Evolutionary conservation across 2,113 vertebrate species (phyloP), one percentile per base, ranked within the genome.

Genomic region (Dendrocopos noguchii): DNA sequence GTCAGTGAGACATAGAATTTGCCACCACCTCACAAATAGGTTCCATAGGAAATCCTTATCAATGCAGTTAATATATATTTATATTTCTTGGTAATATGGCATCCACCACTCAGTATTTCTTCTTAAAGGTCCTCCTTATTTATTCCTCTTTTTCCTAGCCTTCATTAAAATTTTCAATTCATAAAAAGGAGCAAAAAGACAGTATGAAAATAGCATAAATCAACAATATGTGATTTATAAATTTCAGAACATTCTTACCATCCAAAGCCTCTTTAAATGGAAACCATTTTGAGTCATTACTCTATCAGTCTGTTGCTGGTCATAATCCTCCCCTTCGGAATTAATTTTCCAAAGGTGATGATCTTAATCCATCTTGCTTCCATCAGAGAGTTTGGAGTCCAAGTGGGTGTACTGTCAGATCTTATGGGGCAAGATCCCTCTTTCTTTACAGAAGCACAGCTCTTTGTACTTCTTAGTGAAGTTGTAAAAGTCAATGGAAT

Each of bases 171-270:
- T 70, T 11, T 34, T 5, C 22, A 39, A 56, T 60, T 80, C 13
- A 76, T 71, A 53, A 91, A 95, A 91, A 50, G 11, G 27, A 79
- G 3, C 21, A 77, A 82, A 87, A 88, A 74, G 7, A 9, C 56
- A 74, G 56, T 47, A 39, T 84, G 66, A 94, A 92, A 84, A 33
- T 3, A 80, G 4, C 15, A 57, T 31, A 19, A 90, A 55, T 10
- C 10, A 63, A 15, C 28, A 57, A 31, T 12, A 50, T 12, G 20
- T 24, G 67, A 57, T 21, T 94, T 46, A 82, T 86, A 93, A 80
- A 94, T 87, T 95, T 86, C 74, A 75, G 56, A 70, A 61, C 27
- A 66, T 72, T 88, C 28, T 79, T 36, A 31, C 60, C 15, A 87
- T 86, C 53, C 27, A 70, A 83, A 94, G 31, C 22, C 82, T 85